Evolutionary conservation across 2,113 vertebrate genomes (phyloP).

Genomic region (Scartelaos histophorus): DNA sequence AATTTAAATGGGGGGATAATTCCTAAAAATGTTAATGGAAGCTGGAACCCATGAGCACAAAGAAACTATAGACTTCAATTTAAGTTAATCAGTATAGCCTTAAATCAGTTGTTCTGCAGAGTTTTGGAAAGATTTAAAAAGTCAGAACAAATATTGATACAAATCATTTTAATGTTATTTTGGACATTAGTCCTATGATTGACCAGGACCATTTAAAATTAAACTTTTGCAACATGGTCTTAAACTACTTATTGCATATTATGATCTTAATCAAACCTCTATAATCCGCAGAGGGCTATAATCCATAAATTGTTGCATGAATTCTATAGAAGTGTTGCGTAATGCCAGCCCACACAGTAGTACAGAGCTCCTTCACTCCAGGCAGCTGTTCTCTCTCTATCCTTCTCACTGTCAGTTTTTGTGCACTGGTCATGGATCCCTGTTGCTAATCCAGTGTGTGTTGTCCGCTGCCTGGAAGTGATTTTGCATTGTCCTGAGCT

Average conservation of each 20-base stretch:
- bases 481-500: slow-evolving; percentile 37
- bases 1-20: too few relatives aligned
- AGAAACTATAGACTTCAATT: too few relatives aligned
- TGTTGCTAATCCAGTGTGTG: slow-evolving; percentile 28
- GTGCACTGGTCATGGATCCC: slow-evolving; percentile 30
- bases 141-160: not conserved
- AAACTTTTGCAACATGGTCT: not conserved
- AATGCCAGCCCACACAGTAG: slow-evolving; percentile 18
- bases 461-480: slow-evolving; percentile 44
- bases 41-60: too few relatives aligned
- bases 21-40: too few relatives aligned
- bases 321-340: slow-evolving; percentile 27
- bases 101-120: not conserved
- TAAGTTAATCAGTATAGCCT: too few relatives aligned
- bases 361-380: not conserved
- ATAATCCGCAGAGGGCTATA: slow-evolving; percentile 27
- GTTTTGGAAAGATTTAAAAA: not conserved
- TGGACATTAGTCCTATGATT: not conserved
- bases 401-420: slow-evolving; percentile 19
- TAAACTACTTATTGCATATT: not conserved
- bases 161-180: too few relatives aligned
- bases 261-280: not conserved
- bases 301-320: slow-evolving; percentile 18
- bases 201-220: not conserved
- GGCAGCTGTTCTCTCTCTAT: not conserved